phyloP scores from a whole-genome alignment of 2,888 invertebrate genomes.

The Neelides folsomi region DNA sequence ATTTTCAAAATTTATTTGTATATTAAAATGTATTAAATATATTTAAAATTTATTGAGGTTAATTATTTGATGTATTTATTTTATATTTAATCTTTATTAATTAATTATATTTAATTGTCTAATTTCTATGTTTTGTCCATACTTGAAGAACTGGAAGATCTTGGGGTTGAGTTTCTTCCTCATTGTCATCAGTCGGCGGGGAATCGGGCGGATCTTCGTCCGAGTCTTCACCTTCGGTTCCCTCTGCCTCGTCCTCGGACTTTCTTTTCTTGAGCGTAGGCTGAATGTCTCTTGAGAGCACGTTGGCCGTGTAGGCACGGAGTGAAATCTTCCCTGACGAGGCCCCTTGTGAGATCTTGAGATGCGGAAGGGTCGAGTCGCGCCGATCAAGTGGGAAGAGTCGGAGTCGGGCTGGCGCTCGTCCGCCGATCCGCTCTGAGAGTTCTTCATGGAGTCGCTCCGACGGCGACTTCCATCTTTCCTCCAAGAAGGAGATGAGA shows the following conservation, averaged over 20 bases:
- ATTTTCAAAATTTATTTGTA: no score
- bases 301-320: conserved; percentile 24
- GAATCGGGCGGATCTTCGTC: conserved; percentile 5
- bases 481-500: conserved; percentile 56
- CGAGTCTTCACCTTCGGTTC: background rate
- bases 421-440: conserved; percentile 25
- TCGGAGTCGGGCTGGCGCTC: conserved; percentile 20
- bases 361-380: conserved; percentile 25
- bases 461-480: conserved; percentile 57
- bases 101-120: no score
- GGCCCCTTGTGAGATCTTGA: conserved; percentile 27
- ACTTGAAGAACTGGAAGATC: no score
- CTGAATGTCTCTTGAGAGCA: conserved; percentile 13
- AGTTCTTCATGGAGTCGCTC: conserved; percentile 39
- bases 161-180: no score
- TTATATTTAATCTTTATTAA: no score
- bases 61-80: no score
- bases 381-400: conserved; percentile 22
- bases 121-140: no score
- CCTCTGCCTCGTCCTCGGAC: no score
- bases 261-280: no score
- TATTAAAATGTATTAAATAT: no score
- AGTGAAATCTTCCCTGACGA: conserved; percentile 31
- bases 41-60: no score
- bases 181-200: no score